phyloP scores from a whole-genome alignment of 2,888 invertebrate species.

The Drosophila yooni region DNA sequence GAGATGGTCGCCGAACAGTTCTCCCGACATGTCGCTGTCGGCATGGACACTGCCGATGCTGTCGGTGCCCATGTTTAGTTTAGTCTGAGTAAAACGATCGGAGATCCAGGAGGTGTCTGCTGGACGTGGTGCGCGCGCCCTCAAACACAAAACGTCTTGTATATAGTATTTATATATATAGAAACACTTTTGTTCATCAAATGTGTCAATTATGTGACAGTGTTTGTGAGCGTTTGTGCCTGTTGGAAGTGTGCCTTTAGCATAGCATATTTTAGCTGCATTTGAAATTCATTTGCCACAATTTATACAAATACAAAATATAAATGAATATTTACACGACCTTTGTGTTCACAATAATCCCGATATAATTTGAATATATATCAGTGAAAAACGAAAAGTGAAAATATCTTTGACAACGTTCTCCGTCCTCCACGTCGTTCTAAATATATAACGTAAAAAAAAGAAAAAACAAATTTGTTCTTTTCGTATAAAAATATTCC shows the following conservation, averaged over 20 bases:
- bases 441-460: slow-evolving; percentile 72
- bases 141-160: slow-evolving; percentile 69
- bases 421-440: slow-evolving; percentile 54
- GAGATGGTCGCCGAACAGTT: slow-evolving; percentile 5
- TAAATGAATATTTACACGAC: slow-evolving; percentile 18
- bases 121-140: slow-evolving; percentile 80
- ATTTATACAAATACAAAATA: slow-evolving; percentile 19
- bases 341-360: slow-evolving; percentile 34
- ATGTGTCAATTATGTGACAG: slow-evolving; percentile 57
- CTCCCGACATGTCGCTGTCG: slow-evolving; percentile 32
- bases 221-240: slow-evolving; percentile 35
- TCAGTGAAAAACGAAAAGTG: slow-evolving; percentile 35
- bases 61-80: slow-evolving; percentile 46
- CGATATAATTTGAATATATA: slow-evolving; percentile 25
- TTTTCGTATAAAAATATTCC: slow-evolving; percentile 46
- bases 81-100: slow-evolving; percentile 85
- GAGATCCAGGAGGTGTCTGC: slow-evolving; percentile 84
- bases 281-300: slow-evolving; percentile 30
- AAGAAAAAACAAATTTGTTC: slow-evolving; percentile 31
- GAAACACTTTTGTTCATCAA: slow-evolving; percentile 54
- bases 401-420: slow-evolving; percentile 43
- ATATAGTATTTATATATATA: slow-evolving; percentile 77
- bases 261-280: slow-evolving; percentile 47
- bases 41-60: slow-evolving; percentile 62
- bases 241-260: slow-evolving; percentile 27